These are phyloP conservation scores for Ligdia adustata DNA, from an alignment of 2,888 invertebrate species.

Conservation along the genomic window DNA sequence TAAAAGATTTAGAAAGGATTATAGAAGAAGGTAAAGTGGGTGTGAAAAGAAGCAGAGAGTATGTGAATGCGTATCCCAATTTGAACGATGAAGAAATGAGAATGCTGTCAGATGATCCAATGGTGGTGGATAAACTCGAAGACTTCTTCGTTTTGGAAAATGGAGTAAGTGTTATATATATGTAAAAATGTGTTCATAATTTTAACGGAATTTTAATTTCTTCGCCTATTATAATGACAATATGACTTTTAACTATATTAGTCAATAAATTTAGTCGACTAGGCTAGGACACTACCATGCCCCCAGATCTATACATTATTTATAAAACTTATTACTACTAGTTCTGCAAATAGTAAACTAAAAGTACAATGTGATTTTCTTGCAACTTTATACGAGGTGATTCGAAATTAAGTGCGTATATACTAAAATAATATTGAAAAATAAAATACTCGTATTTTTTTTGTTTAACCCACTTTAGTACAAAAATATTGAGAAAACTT, in stretches of 20 bases:
- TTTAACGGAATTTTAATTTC: not conserved
- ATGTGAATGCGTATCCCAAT: slow-evolving; percentile 40
- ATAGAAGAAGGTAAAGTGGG: slow-evolving; percentile 31
- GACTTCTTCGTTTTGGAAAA: slow-evolving; percentile 65
- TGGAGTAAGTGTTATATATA: slow-evolving; percentile 55
- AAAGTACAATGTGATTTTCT: too few species aligned
- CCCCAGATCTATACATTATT: too few species aligned
- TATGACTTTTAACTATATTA: not conserved
- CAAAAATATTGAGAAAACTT: too few species aligned
- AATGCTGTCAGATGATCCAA: slow-evolving; percentile 66
- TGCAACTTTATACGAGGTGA: too few species aligned
- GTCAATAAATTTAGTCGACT: too few species aligned
- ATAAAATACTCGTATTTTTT: too few species aligned
- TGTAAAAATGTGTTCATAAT: not conserved
- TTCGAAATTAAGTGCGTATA: too few species aligned
- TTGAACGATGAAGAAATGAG: slow-evolving; percentile 61
- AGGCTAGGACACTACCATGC: too few species aligned
- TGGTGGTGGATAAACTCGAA: slow-evolving; percentile 48
- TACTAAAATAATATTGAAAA: too few species aligned
- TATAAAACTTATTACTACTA: too few species aligned
- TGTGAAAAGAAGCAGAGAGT: slow-evolving; percentile 26
- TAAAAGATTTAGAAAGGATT: slow-evolving; percentile 42
- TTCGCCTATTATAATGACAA: not conserved
- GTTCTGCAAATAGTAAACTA: too few species aligned
- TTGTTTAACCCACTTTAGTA: too few species aligned